Percentiles rank a stretch among this genome's conserved stretches.
phyloP scores from a whole-genome alignment of 37 sponge, comb jelly and placozoan genomes.

The Chondrosia reniformis region DNA sequence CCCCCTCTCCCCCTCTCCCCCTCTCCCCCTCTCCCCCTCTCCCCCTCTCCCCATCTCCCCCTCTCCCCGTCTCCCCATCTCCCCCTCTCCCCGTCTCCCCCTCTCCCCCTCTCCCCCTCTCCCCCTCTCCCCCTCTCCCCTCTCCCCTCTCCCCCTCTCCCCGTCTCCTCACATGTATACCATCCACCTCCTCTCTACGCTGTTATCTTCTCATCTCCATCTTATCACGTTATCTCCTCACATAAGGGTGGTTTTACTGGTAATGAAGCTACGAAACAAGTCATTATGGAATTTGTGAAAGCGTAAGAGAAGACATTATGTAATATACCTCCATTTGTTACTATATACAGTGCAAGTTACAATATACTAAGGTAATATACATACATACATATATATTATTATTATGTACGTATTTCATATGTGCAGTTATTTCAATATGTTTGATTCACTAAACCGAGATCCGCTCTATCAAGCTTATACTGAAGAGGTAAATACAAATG shows the following conservation, averaged over 20 bases:
- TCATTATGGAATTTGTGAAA: too few relatives aligned
- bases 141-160: background rate
- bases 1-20: background rate
- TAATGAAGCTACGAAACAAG: too few relatives aligned
- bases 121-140: background rate
- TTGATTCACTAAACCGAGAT: background rate
- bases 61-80: background rate
- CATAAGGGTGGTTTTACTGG: too few relatives aligned
- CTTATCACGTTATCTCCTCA: background rate
- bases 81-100: background rate
- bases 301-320: too few relatives aligned
- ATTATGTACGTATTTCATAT: too few relatives aligned
- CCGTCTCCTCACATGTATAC: background rate
- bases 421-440: background rate
- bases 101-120: background rate
- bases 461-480: background rate
- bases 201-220: background rate
- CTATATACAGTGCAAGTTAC: too few relatives aligned
- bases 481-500: background rate
- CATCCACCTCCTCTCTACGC: background rate
- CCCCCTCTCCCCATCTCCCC: background rate
- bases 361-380: too few relatives aligned
- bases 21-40: background rate
- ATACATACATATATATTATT: too few relatives aligned
- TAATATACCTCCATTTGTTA: too few relatives aligned